phyloP scores from a whole-genome alignment of 2,113 vertebrate genomes.

The Anarhynchus alexandrinus region DNA sequence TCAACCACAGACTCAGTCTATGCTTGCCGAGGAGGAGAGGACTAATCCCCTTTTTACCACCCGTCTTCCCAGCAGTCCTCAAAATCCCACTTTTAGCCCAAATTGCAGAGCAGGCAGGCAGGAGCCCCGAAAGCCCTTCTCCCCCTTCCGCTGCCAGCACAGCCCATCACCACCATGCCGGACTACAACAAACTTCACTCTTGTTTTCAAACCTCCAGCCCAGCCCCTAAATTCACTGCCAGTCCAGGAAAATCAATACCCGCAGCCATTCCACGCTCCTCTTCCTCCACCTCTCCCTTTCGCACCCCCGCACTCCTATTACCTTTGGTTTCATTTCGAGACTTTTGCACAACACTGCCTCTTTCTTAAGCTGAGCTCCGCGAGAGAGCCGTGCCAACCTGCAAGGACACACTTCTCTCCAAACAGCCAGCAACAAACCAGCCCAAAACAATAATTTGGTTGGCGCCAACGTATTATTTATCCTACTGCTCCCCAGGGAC shows the following conservation, averaged over 20 bases:
- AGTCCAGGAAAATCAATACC: rapidly evolving
- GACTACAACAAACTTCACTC: background rate
- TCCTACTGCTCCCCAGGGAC: conserved; percentile 15
- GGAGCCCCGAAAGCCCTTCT: background rate
- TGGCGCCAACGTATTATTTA: background rate
- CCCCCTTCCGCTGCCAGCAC: background rate
- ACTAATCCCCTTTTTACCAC: background rate
- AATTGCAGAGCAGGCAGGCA: background rate
- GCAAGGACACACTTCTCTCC: background rate
- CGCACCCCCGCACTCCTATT: rapidly evolving
- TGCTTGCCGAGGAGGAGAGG: background rate
- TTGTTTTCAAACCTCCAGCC: background rate
- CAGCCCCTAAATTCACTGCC: background rate
- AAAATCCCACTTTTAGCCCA: background rate
- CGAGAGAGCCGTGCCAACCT: background rate
- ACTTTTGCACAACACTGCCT: background rate
- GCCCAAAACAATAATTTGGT: background rate
- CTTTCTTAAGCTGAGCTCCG: background rate
- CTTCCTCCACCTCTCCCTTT: background rate
- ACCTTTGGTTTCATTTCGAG: background rate
- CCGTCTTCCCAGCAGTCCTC: background rate
- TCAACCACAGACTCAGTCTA: background rate
- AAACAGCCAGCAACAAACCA: background rate
- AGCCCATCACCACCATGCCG: rapidly evolving
- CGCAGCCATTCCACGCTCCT: background rate